Evolutionary conservation across 1,140 invertebrate genomes (phyloP).

Genomic region (Meloidogyne floridensis): DNA sequence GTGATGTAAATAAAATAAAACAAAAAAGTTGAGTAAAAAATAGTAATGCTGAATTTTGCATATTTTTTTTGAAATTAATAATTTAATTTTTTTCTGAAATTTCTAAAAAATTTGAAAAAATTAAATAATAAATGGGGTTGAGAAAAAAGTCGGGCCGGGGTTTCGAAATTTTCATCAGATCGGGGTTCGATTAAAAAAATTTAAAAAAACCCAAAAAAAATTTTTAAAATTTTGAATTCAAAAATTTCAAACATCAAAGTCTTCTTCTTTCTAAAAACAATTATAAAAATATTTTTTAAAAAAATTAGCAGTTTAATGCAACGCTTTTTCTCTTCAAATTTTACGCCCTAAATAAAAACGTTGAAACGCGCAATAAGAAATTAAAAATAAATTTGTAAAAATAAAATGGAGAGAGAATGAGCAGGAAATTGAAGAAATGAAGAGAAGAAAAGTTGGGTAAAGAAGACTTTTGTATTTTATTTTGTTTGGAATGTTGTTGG

Average conservation of each 20-base stretch:
- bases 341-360: not conserved
- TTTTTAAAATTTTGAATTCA: too few species aligned
- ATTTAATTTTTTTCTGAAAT: too few species aligned
- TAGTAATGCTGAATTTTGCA: not conserved
- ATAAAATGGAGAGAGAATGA: not conserved
- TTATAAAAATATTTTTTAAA: not conserved
- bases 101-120: too few species aligned
- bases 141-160: too few species aligned
- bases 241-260: too few species aligned
- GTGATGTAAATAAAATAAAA: not conserved
- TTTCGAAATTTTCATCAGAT: too few species aligned
- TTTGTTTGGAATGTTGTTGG: not conserved
- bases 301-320: not conserved
- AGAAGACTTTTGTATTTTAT: constrained; percentile 1
- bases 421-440: not conserved
- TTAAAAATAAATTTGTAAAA: not conserved
- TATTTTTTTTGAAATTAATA: not conserved
- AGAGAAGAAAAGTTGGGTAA: not conserved
- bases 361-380: not conserved
- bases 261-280: not conserved
- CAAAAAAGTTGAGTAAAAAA: not conserved
- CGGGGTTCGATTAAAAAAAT: too few species aligned
- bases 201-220: too few species aligned
- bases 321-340: not conserved
- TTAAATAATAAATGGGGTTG: too few species aligned